Base-by-base conservation (phyloP, 2,888 invertebrate species). In the Thymelicus acteon region DNA sequence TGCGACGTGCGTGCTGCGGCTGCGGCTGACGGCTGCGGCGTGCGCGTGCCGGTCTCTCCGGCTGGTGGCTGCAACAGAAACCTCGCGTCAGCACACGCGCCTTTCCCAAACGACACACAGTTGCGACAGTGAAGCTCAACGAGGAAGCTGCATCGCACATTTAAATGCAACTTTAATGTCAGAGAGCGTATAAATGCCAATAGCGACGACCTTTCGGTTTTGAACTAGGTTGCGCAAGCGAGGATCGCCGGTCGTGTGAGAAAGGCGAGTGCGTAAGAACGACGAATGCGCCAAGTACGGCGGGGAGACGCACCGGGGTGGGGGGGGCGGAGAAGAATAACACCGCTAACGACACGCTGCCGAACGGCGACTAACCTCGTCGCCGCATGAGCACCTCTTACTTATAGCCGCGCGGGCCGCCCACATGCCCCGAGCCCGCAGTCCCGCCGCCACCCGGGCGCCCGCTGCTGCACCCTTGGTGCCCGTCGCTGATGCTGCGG, bases 111-210 rank as follows among this genome's bases (percentile, higher is more conserved):
- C 88, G 85, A 89, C 82, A 87, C 89, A 85, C 82, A 85, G 87
- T 93, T 92, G 91, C 92, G 89, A 92, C 92, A 92, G 88, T 89
- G 85, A 88, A 88, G 88, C 88, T 91, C 88, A 88, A 92, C 88
- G 85, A 91, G 92, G 92, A 92, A 92, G 92, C 92, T 90, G 90
- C 91, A 91, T 89, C 90, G 85, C 88, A 90, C 87, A 87, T 89
- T 89, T 88, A 89, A 90, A 91, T 92, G 92, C 92, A 92, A 90
- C 90, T 86, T 86, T 92, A 93, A 93, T 93, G 93, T 91, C 93
- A 93, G 88, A 92, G 92, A 91, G 90, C 91, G 90, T 84, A 90
- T 90, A 93, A 93, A 93, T 93, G 93, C 91, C 93, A 93, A 91
- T 91, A 91, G 86, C 85, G 90, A 83, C 89, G 93, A 93, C 93